Conservation (phyloP, 1,140 invertebrate genomes). For the Halyomorpha halys region DNA sequence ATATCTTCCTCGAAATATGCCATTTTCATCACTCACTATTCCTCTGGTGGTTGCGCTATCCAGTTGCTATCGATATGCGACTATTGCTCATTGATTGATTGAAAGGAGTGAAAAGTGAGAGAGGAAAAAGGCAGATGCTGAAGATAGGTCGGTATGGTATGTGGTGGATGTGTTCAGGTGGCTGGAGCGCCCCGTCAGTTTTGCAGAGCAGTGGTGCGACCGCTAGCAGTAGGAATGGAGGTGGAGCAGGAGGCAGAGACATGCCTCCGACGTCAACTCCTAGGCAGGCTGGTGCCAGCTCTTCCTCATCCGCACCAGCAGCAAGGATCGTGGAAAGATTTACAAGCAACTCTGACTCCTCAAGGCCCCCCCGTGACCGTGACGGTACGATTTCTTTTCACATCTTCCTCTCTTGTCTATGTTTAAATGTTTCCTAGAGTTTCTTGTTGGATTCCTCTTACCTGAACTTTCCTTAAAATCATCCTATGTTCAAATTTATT, state of each 20-base stretch:
- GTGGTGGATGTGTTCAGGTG: neutral
- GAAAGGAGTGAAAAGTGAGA: neutral
- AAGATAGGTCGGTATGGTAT: no score
- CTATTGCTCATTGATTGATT: no score
- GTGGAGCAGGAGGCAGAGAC: slow-evolving; percentile 29
- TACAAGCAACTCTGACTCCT: slow-evolving; percentile 29
- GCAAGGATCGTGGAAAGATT: slow-evolving; percentile 41
- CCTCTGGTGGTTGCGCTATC: neutral
- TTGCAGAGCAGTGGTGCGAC: slow-evolving; percentile 2
- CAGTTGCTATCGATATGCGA: no score
- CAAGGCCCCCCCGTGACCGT: slow-evolving; percentile 31
- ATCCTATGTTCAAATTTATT: neutral
- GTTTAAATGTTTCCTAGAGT: no score
- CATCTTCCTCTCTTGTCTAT: no score
- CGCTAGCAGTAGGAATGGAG: slow-evolving; percentile 19
- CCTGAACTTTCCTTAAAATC: neutral
- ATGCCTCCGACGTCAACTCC: slow-evolving; percentile 30
- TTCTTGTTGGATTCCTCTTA: neutral
- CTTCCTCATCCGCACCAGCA: neutral
- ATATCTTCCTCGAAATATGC: slow-evolving; percentile 1
- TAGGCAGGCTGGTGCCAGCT: slow-evolving; percentile 23
- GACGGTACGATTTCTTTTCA: slow-evolving; percentile 29
- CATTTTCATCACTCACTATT: slow-evolving; percentile 6
- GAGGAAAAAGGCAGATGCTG: neutral
- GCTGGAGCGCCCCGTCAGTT: neutral